phyloP scores from a whole-genome alignment of 2,797 vertebrate genomes.

The Perodicticus potto region DNA sequence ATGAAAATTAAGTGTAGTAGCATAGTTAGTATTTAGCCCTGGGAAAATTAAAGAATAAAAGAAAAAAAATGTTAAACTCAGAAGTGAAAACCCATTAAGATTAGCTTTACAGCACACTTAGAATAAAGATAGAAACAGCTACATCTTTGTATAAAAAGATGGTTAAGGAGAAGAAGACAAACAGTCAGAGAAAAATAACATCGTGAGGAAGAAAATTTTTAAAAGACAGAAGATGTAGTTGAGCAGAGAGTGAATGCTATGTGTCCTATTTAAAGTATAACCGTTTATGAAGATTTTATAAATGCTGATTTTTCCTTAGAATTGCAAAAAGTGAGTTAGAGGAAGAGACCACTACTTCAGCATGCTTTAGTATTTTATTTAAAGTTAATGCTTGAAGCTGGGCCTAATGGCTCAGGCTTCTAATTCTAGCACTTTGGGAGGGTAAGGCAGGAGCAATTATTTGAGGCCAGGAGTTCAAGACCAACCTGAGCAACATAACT shows the following conservation, averaged over 20 bases:
- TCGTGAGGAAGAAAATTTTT: conserved; percentile 1
- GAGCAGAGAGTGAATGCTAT: not conserved
- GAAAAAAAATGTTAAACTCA: not conserved
- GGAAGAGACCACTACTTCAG: not conserved
- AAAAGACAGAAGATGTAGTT: conserved; percentile 19
- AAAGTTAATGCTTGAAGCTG: conserved; percentile 26
- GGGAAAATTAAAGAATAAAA: conserved; percentile 6
- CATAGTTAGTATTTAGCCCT: not conserved
- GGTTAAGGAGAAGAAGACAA: conserved; percentile 27
- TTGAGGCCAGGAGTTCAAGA: not conserved
- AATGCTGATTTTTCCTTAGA: conserved; percentile 27
- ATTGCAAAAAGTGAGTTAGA: not conserved
- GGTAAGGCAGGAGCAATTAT: not conserved
- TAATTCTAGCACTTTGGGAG: not conserved
- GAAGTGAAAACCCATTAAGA: conserved; percentile 36
- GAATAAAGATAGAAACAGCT: conserved; percentile 24
- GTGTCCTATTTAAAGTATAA: not conserved
- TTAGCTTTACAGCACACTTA: not conserved
- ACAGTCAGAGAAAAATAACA: not conserved
- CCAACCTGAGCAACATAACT: not conserved
- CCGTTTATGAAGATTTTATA: conserved; percentile 47
- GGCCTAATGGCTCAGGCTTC: not conserved
- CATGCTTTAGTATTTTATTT: conserved; percentile 33
- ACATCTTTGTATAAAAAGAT: conserved; percentile 34
- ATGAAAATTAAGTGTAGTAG: not conserved